Evolutionary conservation across 2,797 vertebrate species (phyloP).

Genomic region (Sibirionetta formosa): DNA sequence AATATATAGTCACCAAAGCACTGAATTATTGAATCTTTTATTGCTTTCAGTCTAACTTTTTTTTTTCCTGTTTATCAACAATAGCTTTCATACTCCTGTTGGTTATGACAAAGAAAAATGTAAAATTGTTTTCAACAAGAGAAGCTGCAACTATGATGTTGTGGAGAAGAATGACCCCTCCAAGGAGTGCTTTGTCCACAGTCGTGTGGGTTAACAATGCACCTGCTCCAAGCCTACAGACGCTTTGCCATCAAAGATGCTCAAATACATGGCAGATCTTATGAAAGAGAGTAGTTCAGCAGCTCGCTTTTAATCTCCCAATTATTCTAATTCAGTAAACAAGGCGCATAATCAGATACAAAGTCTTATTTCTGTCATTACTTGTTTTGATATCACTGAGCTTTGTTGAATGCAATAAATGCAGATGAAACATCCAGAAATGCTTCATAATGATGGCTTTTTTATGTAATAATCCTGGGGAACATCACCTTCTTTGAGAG

Average conservation of each 20-base stretch:
- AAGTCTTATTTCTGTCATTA: neutral
- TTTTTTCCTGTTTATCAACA: neutral
- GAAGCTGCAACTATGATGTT: neutral
- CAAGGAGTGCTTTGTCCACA: accelerated
- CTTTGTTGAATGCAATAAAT: conserved; percentile 23
- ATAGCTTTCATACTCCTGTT: neutral
- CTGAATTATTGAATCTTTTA: neutral
- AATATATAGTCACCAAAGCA: neutral
- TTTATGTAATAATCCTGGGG: neutral
- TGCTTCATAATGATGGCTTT: neutral
- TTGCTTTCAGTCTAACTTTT: neutral
- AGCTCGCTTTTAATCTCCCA: neutral
- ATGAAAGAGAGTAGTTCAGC: neutral
- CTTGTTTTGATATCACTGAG: neutral
- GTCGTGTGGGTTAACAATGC: neutral
- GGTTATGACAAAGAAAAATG: neutral
- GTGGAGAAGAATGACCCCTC: neutral
- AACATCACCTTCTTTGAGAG: neutral
- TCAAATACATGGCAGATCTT: accelerated
- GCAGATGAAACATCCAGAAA: neutral
- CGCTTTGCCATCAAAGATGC: neutral
- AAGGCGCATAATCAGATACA: neutral
- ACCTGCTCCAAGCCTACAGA: neutral
- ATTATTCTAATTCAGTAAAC: neutral
- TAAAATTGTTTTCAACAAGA: neutral